Evolutionary conservation across 2,113 vertebrate genomes (phyloP).

Genomic region (Pampusana beccarii): DNA sequence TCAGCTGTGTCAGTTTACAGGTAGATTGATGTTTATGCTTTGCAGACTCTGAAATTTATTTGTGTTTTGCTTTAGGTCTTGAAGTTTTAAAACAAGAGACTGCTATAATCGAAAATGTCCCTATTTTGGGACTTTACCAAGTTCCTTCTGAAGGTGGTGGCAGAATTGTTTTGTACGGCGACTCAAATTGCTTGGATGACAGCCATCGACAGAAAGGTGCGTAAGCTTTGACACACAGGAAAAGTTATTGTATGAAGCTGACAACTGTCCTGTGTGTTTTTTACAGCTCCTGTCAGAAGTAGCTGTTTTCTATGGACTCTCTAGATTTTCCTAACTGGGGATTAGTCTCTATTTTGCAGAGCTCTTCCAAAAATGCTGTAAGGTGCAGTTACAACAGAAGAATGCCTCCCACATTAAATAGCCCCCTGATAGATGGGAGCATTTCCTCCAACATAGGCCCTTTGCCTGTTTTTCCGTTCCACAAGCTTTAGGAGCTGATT

Average conservation of each 20-base stretch:
- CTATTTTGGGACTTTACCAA: constrained; percentile 94
- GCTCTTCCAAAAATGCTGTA: not conserved
- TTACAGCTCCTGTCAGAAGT: not conserved
- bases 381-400: not conserved
- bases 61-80: constrained; percentile 79
- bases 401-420: fast-evolving
- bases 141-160: constrained; percentile 89
- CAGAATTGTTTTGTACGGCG: constrained; percentile 92
- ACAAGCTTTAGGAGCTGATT: not conserved
- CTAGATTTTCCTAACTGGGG: not conserved
- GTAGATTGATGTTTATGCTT: not conserved
- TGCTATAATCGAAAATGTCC: constrained; percentile 88
- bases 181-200: constrained; percentile 97
- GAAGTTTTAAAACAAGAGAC: constrained; percentile 98
- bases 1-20: not conserved
- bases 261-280: fast-evolving
- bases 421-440: not conserved
- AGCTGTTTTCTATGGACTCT: not conserved
- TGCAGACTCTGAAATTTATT: not conserved
- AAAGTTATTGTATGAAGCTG: fast-evolving
- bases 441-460: fast-evolving
- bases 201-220: constrained; percentile 97
- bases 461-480: not conserved
- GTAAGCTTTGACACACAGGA: not conserved
- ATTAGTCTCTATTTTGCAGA: not conserved